Base-by-base conservation (phyloP, 2,113 vertebrate species). In the Forbesichthys papilliferus region DNA sequence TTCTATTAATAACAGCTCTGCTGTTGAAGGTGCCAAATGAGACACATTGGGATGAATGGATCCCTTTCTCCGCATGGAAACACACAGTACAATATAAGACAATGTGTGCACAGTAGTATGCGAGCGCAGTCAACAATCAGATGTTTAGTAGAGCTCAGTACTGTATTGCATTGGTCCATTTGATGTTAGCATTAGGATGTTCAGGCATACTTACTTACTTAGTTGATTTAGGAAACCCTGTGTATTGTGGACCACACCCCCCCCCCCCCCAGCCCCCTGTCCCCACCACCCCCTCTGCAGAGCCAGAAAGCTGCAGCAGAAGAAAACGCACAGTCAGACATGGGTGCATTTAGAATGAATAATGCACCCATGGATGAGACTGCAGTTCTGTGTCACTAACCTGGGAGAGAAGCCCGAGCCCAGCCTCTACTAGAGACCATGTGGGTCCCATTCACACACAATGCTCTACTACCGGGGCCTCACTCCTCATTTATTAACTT, bases 291-390 rank as follows among this genome's bases (percentile, higher is more conserved):
- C 3, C 57, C 66, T 80, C 82, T 84, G 86, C 85, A 84, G 84
- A 79, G 70, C 47, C 72, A 68, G 61, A 75, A 59, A 83, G 62
- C 83, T 87, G 89, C 88, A 88, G 82, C 76, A 64, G 74, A 66
- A 53, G 16, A 78, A 86, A 89, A 78, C 85, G 91, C 90, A 83
- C 81, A 83, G 88, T 89, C 88, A 89, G 87, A 91, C 82, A 78
- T n/a, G 3, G 51, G 74, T 79, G 52, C 74, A 53, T 69, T 86
- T 53, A 69, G 76, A 68, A 87, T 89, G 76, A 91, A 90, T 88
- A 90, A 91, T 91, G 88, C 76, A 88, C 76, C 65, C 69, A 46
- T 51, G 69, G 83, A 71, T 83, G 79, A 88, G 79, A 73, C 80
- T 70, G 86, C 84, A 82, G 74, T 69, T 87, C 82, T 75, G 56